Evolutionary conservation across 2,888 invertebrate genomes (phyloP), one percentile per base, ranked within the genome.

Genomic region (Drosophila histrio): DNA sequence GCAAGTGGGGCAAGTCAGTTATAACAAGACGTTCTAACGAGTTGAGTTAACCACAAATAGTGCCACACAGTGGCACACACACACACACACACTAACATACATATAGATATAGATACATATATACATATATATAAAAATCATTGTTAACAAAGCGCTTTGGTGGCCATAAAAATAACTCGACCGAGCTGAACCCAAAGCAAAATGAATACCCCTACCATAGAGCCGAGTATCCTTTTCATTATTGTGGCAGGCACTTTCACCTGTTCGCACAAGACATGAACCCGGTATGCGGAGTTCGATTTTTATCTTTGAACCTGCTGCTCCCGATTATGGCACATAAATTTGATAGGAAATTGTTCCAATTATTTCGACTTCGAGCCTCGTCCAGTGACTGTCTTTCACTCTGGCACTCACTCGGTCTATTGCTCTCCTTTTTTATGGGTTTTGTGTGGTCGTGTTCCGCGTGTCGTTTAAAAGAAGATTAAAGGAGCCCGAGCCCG

Each of bases 301-400:
- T 88, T 77, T 86, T 86, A 85, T 87, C 85, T 87, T 86, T 83
- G 76, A 86, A 83, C 82, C 88, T 78, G 82, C 87, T 87, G 86
- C 85, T 85, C 83, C 87, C 83, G 86, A 85, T 82, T 86, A 86
- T 77, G 78, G 80, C 80, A 83, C 88, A 87, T 86, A 86, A 86
- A 86, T 86, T 85, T 86, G 84, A 81, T 87, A 80, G 83, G 73
- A 86, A 86, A 86, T 86, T 86, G 85, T 83, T 86, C 85, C 88
- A 86, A 86, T 86, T 86, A 85, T 85, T 83, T 87, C 72, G 72
- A 67, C 66, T 53, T 61, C 53, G 65, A 46, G 36, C 44, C 41
- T 53, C 50, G 56, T 69, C 60, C 22, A 17, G 39, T 43, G 28
- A 49, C 57, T 60, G 39, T 47, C 34, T 9, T 32, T 38, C 53